phyloP scores from a whole-genome alignment of 2,888 invertebrate species.

The Uropetala carovei region DNA sequence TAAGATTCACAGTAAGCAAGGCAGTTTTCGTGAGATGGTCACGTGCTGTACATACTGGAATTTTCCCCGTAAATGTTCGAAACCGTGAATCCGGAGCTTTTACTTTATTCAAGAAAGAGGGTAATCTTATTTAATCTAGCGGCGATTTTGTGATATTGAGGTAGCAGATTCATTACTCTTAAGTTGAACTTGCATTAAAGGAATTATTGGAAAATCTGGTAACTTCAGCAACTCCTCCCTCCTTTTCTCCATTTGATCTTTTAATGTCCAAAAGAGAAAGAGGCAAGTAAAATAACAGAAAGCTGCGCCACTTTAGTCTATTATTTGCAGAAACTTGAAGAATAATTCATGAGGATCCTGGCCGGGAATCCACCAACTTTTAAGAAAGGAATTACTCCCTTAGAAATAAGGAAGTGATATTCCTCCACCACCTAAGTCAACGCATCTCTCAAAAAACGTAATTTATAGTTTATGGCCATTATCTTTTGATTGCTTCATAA shows the following conservation, averaged over 20 bases:
- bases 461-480: too few species aligned
- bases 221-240: neutral
- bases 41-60: too few species aligned
- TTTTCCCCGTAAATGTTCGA: too few species aligned
- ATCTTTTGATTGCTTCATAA: too few species aligned
- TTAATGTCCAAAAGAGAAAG: neutral
- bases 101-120: too few species aligned
- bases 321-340: neutral
- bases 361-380: neutral
- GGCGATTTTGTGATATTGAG: too few species aligned
- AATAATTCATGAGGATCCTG: neutral
- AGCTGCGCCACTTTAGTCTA: neutral
- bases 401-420: neutral
- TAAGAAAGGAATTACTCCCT: neutral
- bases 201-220: conserved; percentile 4
- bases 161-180: too few species aligned
- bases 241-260: neutral
- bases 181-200: neutral
- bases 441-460: too few species aligned
- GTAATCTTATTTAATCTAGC: too few species aligned
- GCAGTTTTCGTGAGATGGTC: too few species aligned
- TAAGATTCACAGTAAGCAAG: too few species aligned
- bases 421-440: neutral
- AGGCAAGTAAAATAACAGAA: neutral
- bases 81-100: too few species aligned